Conservation (phyloP, 2,888 invertebrate genomes). For the Drosophila gaucha region DNA sequence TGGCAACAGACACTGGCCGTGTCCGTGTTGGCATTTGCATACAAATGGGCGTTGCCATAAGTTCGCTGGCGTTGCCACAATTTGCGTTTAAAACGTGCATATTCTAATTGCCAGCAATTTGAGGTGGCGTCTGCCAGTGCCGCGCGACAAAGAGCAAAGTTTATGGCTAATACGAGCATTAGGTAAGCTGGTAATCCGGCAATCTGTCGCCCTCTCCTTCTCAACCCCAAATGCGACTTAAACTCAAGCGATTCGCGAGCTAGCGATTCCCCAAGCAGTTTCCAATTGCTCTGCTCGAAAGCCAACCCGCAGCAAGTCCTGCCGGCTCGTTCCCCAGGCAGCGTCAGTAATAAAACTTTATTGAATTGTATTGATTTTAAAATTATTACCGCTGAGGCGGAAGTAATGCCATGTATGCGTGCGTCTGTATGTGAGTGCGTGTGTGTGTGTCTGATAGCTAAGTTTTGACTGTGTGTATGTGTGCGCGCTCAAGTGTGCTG, state of each 20-base stretch:
- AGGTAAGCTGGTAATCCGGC: conserved; percentile 27
- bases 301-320: conserved; percentile 2
- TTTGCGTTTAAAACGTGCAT: conserved; percentile 75
- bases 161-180: conserved; percentile 54
- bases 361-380: conserved; percentile 84
- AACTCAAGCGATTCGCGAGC: conserved; percentile 36
- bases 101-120: conserved; percentile 77
- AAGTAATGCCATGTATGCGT: conserved; percentile 75
- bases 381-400: conserved; percentile 83
- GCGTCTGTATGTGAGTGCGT: conserved; percentile 2
- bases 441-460: conserved; percentile 2
- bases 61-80: conserved; percentile 66
- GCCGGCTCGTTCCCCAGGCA: conserved; percentile 56
- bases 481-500: conserved; percentile 66
- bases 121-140: too few relatives aligned
- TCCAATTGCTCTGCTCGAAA: conserved; percentile 21
- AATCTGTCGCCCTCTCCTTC: conserved; percentile 26
- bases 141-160: conserved; percentile 49
- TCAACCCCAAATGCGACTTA: conserved; percentile 40
- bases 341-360: conserved; percentile 83
- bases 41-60: conserved; percentile 83
- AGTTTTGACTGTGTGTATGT: conserved; percentile 15
- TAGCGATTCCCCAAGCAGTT: conserved; percentile 33
- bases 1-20: conserved; percentile 43
- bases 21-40: conserved; percentile 77